Conservation (phyloP, 35 echinoderm and acorn worm genomes). For the Chiridota heheva region DNA sequence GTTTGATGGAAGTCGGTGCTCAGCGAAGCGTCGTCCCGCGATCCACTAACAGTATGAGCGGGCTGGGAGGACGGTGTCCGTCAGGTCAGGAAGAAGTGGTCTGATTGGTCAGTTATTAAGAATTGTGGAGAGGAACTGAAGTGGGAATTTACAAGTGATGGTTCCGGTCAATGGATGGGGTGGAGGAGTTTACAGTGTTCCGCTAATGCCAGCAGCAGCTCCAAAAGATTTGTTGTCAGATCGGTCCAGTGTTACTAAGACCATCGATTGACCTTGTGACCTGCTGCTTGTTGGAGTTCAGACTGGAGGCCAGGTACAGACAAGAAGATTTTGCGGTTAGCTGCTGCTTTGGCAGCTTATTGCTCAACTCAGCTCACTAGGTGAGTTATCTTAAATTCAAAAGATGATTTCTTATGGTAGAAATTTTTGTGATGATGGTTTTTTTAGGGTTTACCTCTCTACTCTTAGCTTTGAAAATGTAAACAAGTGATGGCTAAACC, state of each 20-base stretch:
- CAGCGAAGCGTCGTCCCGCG: constrained; percentile 71
- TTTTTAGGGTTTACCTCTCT: too few species aligned
- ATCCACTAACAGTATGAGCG: constrained; percentile 71
- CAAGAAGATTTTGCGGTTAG: constrained; percentile 66
- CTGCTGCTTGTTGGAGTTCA: constrained; percentile 82
- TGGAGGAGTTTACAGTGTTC: constrained; percentile 71
- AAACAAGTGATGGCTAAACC: too few species aligned
- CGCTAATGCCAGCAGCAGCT: constrained; percentile 78
- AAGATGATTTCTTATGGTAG: too few species aligned
- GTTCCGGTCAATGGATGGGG: constrained; percentile 90
- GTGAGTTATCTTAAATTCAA: too few species aligned
- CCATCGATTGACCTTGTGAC: constrained; percentile 81
- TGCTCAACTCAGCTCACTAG: constrained; percentile 82
- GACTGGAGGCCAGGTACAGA: constrained; percentile 51
- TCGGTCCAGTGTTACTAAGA: constrained; percentile 41
- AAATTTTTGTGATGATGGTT: too few species aligned
- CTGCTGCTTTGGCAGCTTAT: constrained; percentile 84
- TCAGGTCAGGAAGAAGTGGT: constrained; percentile 85
- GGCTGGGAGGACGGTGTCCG: constrained; percentile 65
- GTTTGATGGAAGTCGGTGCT: constrained; percentile 87
- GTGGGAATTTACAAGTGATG: constrained; percentile 89
- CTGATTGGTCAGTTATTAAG: constrained; percentile 74
- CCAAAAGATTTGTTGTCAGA: constrained; percentile 78
- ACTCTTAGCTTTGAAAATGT: too few species aligned
- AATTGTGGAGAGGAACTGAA: constrained; percentile 85